phyloP scores from a whole-genome alignment of 2,888 invertebrate genomes.

The Listrodromus nycthemerus region DNA sequence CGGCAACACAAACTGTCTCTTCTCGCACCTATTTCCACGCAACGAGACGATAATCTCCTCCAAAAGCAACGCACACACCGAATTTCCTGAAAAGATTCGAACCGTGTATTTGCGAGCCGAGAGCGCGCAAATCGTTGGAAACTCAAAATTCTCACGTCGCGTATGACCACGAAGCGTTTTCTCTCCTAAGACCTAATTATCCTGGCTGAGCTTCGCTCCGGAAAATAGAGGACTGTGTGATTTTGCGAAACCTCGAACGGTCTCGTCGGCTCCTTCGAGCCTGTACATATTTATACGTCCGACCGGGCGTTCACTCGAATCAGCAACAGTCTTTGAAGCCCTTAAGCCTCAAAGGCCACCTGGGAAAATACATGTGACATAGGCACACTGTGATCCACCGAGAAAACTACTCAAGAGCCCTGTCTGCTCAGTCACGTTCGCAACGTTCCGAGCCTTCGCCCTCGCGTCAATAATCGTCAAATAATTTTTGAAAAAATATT shows the following conservation, averaged over 20 bases:
- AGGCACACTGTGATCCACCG: background rate
- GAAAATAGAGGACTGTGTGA: conserved; percentile 58
- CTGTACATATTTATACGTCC: conserved; percentile 29
- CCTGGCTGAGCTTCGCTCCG: conserved; percentile 61
- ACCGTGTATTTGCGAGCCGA: conserved; percentile 26
- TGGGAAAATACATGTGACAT: conserved; percentile 60
- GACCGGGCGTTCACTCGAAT: conserved; percentile 42
- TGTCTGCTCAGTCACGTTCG: conserved; percentile 36
- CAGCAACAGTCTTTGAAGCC: conserved; percentile 50
- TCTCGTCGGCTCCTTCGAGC: conserved; percentile 17
- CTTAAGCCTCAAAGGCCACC: conserved; percentile 64
- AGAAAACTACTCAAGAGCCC: conserved; percentile 9
- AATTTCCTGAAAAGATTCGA: conserved; percentile 24
- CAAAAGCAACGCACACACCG: conserved; percentile 14
- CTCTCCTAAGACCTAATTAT: conserved; percentile 68
- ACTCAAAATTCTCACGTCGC: conserved; percentile 62
- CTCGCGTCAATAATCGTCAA: conserved; percentile 3
- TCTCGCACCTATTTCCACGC: conserved; percentile 15
- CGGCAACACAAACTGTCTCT: conserved; percentile 6
- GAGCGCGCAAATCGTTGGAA: conserved; percentile 53
- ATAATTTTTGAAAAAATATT: conserved; percentile 12
- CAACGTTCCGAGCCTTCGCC: background rate
- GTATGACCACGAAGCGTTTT: conserved; percentile 16
- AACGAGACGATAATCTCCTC: conserved; percentile 49
- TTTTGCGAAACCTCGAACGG: conserved; percentile 57